These are phyloP conservation scores for Alcis repandata DNA, from an alignment of 2,888 invertebrate species.

Conservation along the genomic window DNA sequence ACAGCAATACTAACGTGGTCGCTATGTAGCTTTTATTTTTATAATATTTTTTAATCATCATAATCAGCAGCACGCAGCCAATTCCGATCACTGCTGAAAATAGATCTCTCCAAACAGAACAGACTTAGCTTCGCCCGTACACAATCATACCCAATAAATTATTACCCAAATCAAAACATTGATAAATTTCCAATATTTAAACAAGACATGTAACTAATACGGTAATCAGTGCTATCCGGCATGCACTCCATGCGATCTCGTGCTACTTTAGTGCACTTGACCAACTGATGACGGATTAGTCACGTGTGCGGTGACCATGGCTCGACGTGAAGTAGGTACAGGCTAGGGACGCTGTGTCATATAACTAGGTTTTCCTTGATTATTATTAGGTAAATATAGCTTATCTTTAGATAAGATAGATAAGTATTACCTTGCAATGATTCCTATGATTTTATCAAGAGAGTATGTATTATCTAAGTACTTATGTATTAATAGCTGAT, in stretches of 20 bases:
- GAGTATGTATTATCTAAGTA: too few relatives aligned
- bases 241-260: conserved; percentile 47
- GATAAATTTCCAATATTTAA: neutral
- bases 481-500: too few relatives aligned
- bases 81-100: too few relatives aligned
- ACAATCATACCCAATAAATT: too few relatives aligned
- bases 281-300: conserved; percentile 63
- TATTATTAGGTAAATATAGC: neutral
- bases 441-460: too few relatives aligned
- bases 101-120: too few relatives aligned
- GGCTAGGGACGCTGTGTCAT: neutral
- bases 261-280: conserved; percentile 73
- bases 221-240: conserved; percentile 11
- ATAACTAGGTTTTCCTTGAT: neutral
- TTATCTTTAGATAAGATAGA: neutral
- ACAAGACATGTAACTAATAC: conserved; percentile 9
- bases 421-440: too few relatives aligned
- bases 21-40: too few relatives aligned
- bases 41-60: too few relatives aligned
- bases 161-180: neutral
- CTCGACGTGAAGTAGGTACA: neutral
- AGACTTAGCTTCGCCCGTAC: too few relatives aligned
- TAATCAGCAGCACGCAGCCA: too few relatives aligned
- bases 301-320: conserved; percentile 55
- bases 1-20: too few relatives aligned